Conservation (phyloP, 2,888 invertebrate genomes). For the Taenaris catops region DNA sequence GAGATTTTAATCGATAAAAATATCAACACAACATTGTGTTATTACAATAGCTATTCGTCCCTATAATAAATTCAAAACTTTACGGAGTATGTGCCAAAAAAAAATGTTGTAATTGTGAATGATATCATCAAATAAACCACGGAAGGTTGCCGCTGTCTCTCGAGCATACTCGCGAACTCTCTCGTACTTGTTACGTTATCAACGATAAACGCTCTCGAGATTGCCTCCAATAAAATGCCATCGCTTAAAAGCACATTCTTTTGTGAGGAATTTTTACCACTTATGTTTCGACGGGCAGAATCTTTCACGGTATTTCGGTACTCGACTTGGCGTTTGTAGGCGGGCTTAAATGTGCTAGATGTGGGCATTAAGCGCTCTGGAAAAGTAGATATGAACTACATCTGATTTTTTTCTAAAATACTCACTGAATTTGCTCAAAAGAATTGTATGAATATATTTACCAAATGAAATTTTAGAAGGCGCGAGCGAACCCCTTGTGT, state of each 20-base stretch:
- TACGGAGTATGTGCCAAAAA: too few species aligned
- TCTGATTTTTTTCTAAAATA: slow-evolving; percentile 3
- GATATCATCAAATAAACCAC: background rate
- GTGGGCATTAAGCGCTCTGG: slow-evolving; percentile 15
- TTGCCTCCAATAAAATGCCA: slow-evolving; percentile 29
- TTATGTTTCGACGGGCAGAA: slow-evolving; percentile 19
- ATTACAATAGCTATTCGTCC: too few species aligned
- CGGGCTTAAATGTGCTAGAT: slow-evolving; percentile 15
- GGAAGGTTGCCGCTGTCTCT: slow-evolving; percentile 8
- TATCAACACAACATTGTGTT: too few species aligned
- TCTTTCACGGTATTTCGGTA: slow-evolving; percentile 20
- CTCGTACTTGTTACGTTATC: slow-evolving; percentile 22
- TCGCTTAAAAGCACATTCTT: slow-evolving; percentile 28
- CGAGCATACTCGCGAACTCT: slow-evolving; percentile 13
- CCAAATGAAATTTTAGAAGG: too few species aligned
- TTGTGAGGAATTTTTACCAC: slow-evolving; percentile 26
- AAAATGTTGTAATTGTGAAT: background rate
- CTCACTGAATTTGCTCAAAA: too few species aligned
- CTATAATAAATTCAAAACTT: too few species aligned
- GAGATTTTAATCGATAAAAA: too few species aligned
- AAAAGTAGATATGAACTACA: slow-evolving; percentile 4
- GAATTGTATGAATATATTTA: too few species aligned
- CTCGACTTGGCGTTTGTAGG: slow-evolving; percentile 18
- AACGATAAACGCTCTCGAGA: slow-evolving; percentile 26
- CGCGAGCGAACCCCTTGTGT: too few species aligned